phyloP scores from a whole-genome alignment of 23 tunicate genomes.

The Styela clava region DNA sequence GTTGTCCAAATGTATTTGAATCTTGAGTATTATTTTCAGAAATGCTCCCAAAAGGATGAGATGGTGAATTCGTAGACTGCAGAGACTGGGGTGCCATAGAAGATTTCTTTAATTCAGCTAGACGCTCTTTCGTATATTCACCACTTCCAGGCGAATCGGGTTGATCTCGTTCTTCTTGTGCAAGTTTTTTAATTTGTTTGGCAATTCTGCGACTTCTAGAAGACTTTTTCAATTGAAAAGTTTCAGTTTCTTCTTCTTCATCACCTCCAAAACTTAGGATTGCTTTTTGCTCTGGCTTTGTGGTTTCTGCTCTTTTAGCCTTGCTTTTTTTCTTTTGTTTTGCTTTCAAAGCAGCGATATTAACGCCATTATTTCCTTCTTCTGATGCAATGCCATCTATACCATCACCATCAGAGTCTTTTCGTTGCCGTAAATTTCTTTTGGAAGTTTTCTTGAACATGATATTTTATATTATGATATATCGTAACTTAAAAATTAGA shows the following conservation, averaged over 20 bases:
- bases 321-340: slow-evolving; percentile 12
- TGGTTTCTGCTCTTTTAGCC: slow-evolving; percentile 37
- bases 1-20: background rate
- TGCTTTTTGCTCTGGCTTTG: slow-evolving; percentile 36
- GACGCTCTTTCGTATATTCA: slow-evolving; percentile 15
- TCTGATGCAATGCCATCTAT: slow-evolving; percentile 18
- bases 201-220: slow-evolving; percentile 84
- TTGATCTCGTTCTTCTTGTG: slow-evolving; percentile 59
- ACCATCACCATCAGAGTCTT: slow-evolving; percentile 40
- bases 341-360: slow-evolving; percentile 1
- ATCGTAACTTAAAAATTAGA: too few species aligned
- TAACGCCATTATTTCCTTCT: background rate
- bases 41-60: background rate
- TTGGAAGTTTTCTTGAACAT: slow-evolving; percentile 66
- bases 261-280: slow-evolving; percentile 68
- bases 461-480: background rate
- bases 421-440: slow-evolving; percentile 41
- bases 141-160: background rate
- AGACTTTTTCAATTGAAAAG: slow-evolving; percentile 66
- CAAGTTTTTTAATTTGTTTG: slow-evolving; percentile 72
- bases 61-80: background rate
- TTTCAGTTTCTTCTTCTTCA: slow-evolving; percentile 50
- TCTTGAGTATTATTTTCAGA: background rate
- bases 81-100: background rate
- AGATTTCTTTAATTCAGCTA: background rate